Evolutionary conservation across 2,888 invertebrate genomes (phyloP).

Genomic region (Linnaemya tessellans): DNA sequence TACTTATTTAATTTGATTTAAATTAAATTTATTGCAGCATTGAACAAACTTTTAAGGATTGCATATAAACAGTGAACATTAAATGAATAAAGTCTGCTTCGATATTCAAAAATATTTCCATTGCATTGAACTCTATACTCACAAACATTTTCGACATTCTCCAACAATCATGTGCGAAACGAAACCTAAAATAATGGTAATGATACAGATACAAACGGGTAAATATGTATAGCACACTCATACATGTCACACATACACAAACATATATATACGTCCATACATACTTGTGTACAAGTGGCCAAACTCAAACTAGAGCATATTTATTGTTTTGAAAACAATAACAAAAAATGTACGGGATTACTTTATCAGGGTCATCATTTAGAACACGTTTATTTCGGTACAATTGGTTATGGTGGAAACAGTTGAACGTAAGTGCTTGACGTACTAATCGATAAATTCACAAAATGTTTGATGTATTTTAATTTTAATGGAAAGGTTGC

Average conservation of each 20-base stretch:
- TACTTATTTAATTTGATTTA: not conserved
- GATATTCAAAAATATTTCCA: not conserved
- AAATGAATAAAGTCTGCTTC: not conserved
- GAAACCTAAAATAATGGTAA: not conserved
- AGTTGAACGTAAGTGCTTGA: not conserved
- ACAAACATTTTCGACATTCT: not conserved
- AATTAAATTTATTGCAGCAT: not conserved
- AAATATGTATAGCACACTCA: too few relatives aligned
- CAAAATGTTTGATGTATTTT: slow-evolving; percentile 1
- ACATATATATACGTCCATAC: not conserved
- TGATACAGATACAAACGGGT: not conserved
- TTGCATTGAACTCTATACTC: not conserved
- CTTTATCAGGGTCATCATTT: not conserved
- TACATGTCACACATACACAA: not conserved
- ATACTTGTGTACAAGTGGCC: not conserved
- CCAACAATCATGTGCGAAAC: not conserved
- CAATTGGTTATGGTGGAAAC: not conserved
- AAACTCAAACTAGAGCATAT: not conserved
- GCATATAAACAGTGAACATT: not conserved
- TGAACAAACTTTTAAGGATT: not conserved
- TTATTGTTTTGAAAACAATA: not conserved
- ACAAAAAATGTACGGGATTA: not conserved
- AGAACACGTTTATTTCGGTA: not conserved
- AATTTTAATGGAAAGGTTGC: not conserved
- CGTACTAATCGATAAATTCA: slow-evolving; percentile 3